Evolutionary conservation across 2,797 vertebrate genomes (phyloP).

Genomic region (Taeniopygia guttata): DNA sequence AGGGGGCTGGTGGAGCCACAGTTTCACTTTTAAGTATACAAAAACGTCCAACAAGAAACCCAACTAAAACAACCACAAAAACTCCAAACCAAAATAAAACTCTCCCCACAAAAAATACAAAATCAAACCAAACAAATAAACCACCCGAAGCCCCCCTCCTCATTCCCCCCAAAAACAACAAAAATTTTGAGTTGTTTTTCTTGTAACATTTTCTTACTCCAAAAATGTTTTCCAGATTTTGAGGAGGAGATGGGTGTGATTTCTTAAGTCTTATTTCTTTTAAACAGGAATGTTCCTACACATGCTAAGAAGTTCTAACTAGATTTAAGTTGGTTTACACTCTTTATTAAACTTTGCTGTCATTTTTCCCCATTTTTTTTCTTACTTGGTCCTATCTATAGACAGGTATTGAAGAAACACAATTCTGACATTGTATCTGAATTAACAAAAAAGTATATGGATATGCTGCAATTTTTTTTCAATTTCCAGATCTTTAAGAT

Average conservation of each 20-base stretch:
- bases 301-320: not conserved
- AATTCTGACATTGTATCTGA: not conserved
- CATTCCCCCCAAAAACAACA: rapidly evolving
- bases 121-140: not conserved
- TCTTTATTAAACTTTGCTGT: not conserved
- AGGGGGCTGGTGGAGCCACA: rapidly evolving
- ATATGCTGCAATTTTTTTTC: not conserved
- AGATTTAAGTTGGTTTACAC: not conserved
- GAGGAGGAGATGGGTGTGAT: not conserved
- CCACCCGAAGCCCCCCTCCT: rapidly evolving
- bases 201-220: not conserved
- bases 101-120: rapidly evolving
- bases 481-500: not conserved
- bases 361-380: not conserved
- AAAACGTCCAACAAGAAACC: not conserved
- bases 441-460: not conserved
- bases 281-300: not conserved
- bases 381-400: not conserved
- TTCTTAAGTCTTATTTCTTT: not conserved
- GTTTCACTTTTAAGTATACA: not conserved
- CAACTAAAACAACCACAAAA: not conserved
- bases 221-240: not conserved
- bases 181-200: not conserved
- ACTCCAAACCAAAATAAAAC: not conserved
- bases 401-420: not conserved